Percentiles rank a stretch among this genome's conserved stretches.
Conservation (phyloP, 1,140 invertebrate genomes). For the Zaprionus gabonicus region DNA sequence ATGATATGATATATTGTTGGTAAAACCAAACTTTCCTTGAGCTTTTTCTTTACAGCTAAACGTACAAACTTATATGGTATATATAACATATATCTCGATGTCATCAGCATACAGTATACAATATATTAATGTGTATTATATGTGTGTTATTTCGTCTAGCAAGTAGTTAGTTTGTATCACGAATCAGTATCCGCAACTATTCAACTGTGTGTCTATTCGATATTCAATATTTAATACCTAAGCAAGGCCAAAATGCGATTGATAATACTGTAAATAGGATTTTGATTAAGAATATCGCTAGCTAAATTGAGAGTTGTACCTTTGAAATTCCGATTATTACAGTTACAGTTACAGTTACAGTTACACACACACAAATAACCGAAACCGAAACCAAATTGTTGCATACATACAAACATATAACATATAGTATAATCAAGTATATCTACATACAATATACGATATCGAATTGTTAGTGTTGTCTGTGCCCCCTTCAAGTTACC, state of each 20-base stretch:
- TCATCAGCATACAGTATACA: neutral
- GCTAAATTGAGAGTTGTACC: conserved; percentile 73
- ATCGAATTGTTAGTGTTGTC: conserved; percentile 64
- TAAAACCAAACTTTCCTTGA: conserved; percentile 23
- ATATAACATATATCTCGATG: conserved; percentile 7
- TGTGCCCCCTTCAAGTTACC: conserved; percentile 33
- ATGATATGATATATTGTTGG: conserved; percentile 13
- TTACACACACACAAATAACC: conserved; percentile 12
- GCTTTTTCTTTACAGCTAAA: conserved; percentile 1
- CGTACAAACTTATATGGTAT: neutral
- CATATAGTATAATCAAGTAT: conserved; percentile 49
- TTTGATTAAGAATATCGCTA: conserved; percentile 43
- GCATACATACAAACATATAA: conserved; percentile 23
- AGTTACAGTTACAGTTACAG: conserved; percentile 29
- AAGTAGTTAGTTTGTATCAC: conserved; percentile 25
- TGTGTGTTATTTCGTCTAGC: neutral
- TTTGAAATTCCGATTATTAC: conserved; percentile 41
- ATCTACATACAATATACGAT: conserved; percentile 25
- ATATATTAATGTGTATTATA: neutral
- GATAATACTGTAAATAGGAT: conserved; percentile 34
- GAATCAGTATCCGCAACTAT: neutral
- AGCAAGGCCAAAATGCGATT: conserved; percentile 48
- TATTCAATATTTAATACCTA: conserved; percentile 17
- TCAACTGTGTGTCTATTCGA: conserved; percentile 28
- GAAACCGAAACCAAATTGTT: conserved; percentile 65